Conservation (phyloP, 30 jellyfish, hydroid and myxozoan species). For the Turritopsis dohrnii region DNA sequence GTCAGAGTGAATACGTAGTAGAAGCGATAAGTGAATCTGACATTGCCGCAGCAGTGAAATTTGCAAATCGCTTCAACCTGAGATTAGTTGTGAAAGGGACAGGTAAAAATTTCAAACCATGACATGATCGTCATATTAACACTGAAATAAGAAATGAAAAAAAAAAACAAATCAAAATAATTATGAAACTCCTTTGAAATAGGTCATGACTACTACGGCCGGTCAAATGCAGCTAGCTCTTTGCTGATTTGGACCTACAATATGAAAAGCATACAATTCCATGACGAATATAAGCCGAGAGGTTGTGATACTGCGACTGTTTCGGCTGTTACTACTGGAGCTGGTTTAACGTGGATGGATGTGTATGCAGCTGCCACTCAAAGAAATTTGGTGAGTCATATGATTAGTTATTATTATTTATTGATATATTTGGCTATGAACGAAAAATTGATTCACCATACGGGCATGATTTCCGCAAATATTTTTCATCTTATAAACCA, state of each 20-base stretch:
- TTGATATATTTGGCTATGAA: too few relatives aligned
- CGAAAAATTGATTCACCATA: too few relatives aligned
- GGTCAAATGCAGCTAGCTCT: conserved; percentile 4
- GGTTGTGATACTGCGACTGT: background rate
- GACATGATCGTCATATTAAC: too few relatives aligned
- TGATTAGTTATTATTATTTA: too few relatives aligned
- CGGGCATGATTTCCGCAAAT: too few relatives aligned
- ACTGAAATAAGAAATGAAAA: too few relatives aligned
- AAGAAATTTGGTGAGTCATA: background rate
- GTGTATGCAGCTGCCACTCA: conserved; percentile 1
- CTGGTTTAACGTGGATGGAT: conserved; percentile 15
- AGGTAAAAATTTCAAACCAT: background rate
- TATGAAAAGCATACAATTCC: background rate
- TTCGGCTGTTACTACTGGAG: conserved; percentile 4
- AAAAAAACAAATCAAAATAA: too few relatives aligned
- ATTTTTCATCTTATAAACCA: too few relatives aligned
- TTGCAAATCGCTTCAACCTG: background rate
- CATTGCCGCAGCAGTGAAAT: background rate
- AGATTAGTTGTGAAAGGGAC: conserved; percentile 6
- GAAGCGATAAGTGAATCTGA: background rate
- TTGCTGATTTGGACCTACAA: conserved; percentile 3
- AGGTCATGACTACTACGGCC: conserved; percentile 7
- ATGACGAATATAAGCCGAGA: background rate
- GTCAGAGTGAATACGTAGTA: conserved; percentile 2
- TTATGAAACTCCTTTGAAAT: too few relatives aligned